Base-by-base conservation (phyloP, 2,888 invertebrate species). In the Phalangium opilio region DNA sequence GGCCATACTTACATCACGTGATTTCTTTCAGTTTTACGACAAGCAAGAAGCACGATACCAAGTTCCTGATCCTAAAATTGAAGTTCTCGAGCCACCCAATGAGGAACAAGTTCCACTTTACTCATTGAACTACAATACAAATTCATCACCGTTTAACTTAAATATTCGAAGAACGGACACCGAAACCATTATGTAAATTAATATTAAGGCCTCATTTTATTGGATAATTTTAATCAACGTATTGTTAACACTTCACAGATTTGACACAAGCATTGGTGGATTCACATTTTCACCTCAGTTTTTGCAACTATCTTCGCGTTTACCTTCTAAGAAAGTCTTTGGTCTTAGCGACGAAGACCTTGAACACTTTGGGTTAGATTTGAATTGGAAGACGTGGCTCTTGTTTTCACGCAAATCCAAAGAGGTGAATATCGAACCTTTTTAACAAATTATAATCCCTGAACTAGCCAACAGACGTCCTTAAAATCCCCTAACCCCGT, bases 251-350 rank as follows among this genome's bases (percentile, higher is more conserved):
- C 8, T 38, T 38, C 43, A 12, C 32, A 52, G 52, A 20, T 54
- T 54, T 42, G 63, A 64, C 53, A 62, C 63, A 8, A 55, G 58
- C 15, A 49, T 60, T n/a, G 62, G 61, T 12, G 68, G 67, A 2
- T 59, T 71, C 17, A 62, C 63, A 1, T 66, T 68, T 53, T 62
- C 67, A 2, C 62, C 70, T 50, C 70, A 70, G 58, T 71, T 65
- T 52, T 57, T 71, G 12, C 68, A 69, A 56, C 56, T 70, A 10
- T 58, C 65, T 3, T 64, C 65, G n/a, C 55, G 53, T 41, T 58
- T 70, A 10, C 64, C 68, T 2, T 63, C 65, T 5, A 48, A 50
- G 10, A 63, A 68, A 54, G 57, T 64, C 7, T 70, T 67, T 56
- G 71, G 70, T 1, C 61, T 27, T 7, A 27, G 27, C 27, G 27